phyloP scores from a whole-genome alignment of 1,140 invertebrate species.

The Panonychus citri region DNA sequence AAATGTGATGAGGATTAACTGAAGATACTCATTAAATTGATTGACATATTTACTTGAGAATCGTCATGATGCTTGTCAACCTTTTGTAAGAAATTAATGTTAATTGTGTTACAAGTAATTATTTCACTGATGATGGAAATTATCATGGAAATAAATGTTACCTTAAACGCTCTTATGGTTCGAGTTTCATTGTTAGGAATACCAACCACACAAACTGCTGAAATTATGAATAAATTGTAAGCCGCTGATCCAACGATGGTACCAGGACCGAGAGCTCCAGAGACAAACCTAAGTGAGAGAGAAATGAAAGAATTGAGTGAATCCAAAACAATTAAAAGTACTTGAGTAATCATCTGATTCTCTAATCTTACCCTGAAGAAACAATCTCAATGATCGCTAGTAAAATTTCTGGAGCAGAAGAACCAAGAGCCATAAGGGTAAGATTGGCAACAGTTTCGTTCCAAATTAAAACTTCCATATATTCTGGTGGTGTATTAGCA shows the following conservation, averaged over 20 bases:
- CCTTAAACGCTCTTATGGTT: constrained; percentile 28
- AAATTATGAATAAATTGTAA: constrained; percentile 36
- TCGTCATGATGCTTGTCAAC: too few species aligned
- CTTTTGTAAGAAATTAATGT: too few species aligned
- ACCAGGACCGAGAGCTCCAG: constrained; percentile 34
- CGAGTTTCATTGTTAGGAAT: constrained; percentile 28
- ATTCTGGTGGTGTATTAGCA: constrained; percentile 17
- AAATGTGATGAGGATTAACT: too few species aligned
- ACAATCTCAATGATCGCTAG: constrained; percentile 37
- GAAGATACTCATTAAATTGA: too few species aligned
- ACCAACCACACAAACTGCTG: constrained; percentile 31
- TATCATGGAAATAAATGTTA: constrained; percentile 12
- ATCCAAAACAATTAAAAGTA: too few species aligned
- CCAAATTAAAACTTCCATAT: constrained; percentile 27
- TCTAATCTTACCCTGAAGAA: constrained; percentile 23
- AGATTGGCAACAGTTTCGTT: constrained; percentile 42
- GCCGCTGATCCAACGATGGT: constrained; percentile 43
- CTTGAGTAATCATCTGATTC: too few species aligned
- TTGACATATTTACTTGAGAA: too few species aligned
- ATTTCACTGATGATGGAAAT: neutral
- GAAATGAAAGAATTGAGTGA: neutral
- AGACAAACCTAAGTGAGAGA: constrained; percentile 18
- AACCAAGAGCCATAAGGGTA: constrained; percentile 41
- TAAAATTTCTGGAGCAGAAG: constrained; percentile 38
- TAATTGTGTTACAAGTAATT: too few species aligned